phyloP scores from a whole-genome alignment of 53 echinoderm and acorn worm species.

The Zoroaster sp. region DNA sequence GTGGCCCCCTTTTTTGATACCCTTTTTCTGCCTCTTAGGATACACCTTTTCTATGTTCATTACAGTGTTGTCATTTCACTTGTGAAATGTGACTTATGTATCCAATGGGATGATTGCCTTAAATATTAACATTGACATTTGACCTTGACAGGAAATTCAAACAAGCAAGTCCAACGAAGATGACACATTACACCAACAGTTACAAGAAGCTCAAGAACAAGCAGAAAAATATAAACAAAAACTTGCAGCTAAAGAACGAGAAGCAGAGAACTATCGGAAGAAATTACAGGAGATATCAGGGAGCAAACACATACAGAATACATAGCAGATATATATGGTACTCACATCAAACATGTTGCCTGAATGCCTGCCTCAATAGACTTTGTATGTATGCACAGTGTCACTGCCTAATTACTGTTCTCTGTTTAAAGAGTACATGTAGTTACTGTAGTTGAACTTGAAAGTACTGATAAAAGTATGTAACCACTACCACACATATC shows the following conservation, averaged over 20 bases:
- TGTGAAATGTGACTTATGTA: too few relatives aligned
- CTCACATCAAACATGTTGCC: too few relatives aligned
- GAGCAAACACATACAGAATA: slow-evolving; percentile 5
- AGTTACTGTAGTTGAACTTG: too few relatives aligned
- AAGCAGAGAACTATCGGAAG: slow-evolving; percentile 67
- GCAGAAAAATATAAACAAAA: slow-evolving; percentile 71
- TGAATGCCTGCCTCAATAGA: too few relatives aligned
- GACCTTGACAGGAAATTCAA: slow-evolving; percentile 1
- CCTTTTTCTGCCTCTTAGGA: background rate
- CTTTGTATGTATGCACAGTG: too few relatives aligned
- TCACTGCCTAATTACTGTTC: too few relatives aligned
- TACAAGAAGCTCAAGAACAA: slow-evolving; percentile 63
- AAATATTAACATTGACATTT: background rate
- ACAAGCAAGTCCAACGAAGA: background rate
- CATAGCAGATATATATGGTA: background rate
- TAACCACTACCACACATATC: too few relatives aligned
- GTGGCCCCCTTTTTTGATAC: background rate
- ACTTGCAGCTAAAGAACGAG: slow-evolving; percentile 59
- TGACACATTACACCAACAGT: slow-evolving; percentile 55
- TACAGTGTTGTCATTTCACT: background rate
- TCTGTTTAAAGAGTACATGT: too few relatives aligned
- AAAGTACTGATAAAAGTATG: too few relatives aligned
- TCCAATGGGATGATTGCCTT: too few relatives aligned
- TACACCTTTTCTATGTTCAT: background rate
- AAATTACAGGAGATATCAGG: slow-evolving; percentile 56